Base-by-base conservation (phyloP, 2,888 invertebrate genomes). In the Conus canariensis region DNA sequence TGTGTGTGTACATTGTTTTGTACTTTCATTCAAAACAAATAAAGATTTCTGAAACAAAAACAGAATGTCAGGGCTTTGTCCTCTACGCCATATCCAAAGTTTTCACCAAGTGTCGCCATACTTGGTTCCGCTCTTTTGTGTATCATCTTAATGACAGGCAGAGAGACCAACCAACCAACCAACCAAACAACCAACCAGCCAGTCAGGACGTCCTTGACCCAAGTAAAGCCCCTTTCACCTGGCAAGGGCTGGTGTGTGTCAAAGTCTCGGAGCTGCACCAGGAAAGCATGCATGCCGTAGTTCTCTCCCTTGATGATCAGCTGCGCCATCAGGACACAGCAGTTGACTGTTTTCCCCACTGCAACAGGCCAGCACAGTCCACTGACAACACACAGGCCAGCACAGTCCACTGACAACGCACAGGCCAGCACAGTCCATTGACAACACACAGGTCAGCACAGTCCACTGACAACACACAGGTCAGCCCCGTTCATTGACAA, bases 281-380 rank as follows among this genome's bases (percentile, higher is more conserved):
- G 97, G 96, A 99, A 99, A 0, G 98, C 98, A 95, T 99, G 99
- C 93, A 99, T 97, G 59, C 99, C 99, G 95, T 98, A 97, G 95
- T 98, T 98, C 95, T 98, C 97, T 0, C 98, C 98, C 94, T 98
- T 97, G 4, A 98, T 98, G 96, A 98, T 97, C 5, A 99, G 97
- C 96, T 99, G 99, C 1, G 99, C 99, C 96, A 99, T 98, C 0
- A 99, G 98, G 70, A 99, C 97, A 88, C 98, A 98, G 96, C 98
- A 98, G 97, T 99, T 99, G 14, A 98, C 98, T 0, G 99, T 98
- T 93, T 99, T 99, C 0, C 98, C 99, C 97, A 99, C 98, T 99
- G 96, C 87, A 96, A 97, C 45, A 45, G 30, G 30, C 30, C 30
- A 30, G 30, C 30, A 1, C 64, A 19, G n/a, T 19, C n/a, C 22